Evolutionary conservation across 2,888 invertebrate species (phyloP).

Genomic region (Sthenelais limicola): DNA sequence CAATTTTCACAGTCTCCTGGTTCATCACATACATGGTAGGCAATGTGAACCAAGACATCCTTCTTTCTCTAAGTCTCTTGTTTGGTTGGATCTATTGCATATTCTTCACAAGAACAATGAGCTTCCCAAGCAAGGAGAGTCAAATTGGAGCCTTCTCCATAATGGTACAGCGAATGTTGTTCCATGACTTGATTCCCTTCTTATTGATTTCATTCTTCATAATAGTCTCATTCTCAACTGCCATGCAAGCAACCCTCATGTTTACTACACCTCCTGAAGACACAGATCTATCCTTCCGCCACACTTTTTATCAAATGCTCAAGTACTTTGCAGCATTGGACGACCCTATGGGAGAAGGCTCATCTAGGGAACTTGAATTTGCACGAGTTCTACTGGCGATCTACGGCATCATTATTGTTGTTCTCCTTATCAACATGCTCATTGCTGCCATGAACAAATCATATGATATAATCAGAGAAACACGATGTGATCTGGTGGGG

Average conservation of each 20-base stretch:
- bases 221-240: neutral
- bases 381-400: neutral
- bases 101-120: slow-evolving; percentile 17
- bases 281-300: neutral
- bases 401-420: slow-evolving; percentile 10
- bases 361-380: slow-evolving; percentile 11
- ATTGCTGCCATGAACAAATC: slow-evolving; percentile 28
- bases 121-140: neutral
- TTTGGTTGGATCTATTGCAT: slow-evolving; percentile 8
- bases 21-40: slow-evolving; percentile 2
- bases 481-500: neutral
- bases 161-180: slow-evolving; percentile 23
- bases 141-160: slow-evolving; percentile 26
- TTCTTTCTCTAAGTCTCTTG: slow-evolving; percentile 1
- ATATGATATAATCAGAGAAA: neutral
- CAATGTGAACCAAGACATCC: slow-evolving; percentile 31
- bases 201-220: slow-evolving; percentile 8
- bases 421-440: slow-evolving; percentile 13
- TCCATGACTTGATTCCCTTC: slow-evolving; percentile 17
- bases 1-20: slow-evolving; percentile 9
- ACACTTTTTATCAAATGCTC: slow-evolving; percentile 10
- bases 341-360: neutral
- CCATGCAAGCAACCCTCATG: slow-evolving; percentile 15
- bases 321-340: slow-evolving; percentile 11
- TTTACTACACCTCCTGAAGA: too few relatives aligned